Percentiles rank a stretch among this genome's conserved stretches.
phyloP scores from a whole-genome alignment of 2,888 invertebrate genomes.

The Troides oblongomaculatus region DNA sequence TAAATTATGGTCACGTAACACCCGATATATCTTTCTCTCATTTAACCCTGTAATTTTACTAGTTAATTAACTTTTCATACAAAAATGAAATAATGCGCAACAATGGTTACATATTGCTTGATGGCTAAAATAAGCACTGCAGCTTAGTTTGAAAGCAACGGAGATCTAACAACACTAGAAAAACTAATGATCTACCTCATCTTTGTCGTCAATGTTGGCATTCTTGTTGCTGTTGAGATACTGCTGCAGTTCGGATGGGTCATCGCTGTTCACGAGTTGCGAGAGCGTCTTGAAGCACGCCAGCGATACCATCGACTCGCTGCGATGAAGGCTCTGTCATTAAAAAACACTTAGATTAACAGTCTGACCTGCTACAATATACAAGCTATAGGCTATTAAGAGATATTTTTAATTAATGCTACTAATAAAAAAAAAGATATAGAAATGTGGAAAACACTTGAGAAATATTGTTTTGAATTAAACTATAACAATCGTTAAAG shows the following conservation, averaged over 20 bases:
- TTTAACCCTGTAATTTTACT: too few relatives aligned
- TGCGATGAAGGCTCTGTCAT: slow-evolving; percentile 89
- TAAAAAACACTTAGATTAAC: background rate
- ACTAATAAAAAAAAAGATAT: background rate
- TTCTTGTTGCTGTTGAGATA: slow-evolving; percentile 91
- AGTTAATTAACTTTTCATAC: too few relatives aligned
- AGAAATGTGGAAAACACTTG: background rate
- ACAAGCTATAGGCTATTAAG: background rate
- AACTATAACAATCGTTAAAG: background rate
- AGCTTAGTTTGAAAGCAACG: too few relatives aligned
- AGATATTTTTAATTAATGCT: background rate
- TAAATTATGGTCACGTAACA: too few relatives aligned
- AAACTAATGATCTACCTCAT: slow-evolving; percentile 86
- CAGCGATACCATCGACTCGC: slow-evolving; percentile 95
- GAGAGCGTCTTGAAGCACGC: slow-evolving; percentile 89
- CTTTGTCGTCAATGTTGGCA: slow-evolving; percentile 90
- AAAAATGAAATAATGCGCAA: too few relatives aligned
- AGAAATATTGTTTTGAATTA: background rate
- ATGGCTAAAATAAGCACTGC: too few relatives aligned
- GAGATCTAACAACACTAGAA: too few relatives aligned
- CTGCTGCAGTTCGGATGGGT: slow-evolving; percentile 87
- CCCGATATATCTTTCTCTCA: too few relatives aligned
- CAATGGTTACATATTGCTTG: too few relatives aligned
- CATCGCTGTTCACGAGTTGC: slow-evolving; percentile 89
- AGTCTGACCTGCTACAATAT: background rate